Evolutionary conservation across 2,888 invertebrate genomes (phyloP).

Genomic region (Coenonympha glycerion): DNA sequence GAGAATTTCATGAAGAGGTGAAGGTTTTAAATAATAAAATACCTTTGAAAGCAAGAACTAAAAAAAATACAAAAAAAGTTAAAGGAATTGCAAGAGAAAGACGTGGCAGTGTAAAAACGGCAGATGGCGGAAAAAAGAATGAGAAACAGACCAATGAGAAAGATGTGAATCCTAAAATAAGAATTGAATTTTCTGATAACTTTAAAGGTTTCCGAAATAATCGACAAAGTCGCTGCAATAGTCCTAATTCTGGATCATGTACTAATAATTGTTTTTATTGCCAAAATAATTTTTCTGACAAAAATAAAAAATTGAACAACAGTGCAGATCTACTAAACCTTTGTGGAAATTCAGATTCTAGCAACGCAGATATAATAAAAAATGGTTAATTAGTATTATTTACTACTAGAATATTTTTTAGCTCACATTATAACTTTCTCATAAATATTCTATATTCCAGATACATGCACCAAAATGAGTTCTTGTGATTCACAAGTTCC

Average conservation of each 20-base stretch:
- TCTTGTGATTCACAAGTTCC: conserved; percentile 25
- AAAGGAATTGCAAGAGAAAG: neutral
- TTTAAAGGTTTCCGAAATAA: neutral
- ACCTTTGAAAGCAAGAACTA: neutral
- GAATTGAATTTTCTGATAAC: neutral
- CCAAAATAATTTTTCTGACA: neutral
- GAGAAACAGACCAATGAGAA: neutral
- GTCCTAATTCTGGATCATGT: neutral
- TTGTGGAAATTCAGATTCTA: conserved; percentile 5
- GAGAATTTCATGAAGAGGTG: conserved; percentile 14
- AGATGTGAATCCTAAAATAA: neutral
- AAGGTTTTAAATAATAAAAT: conserved; percentile 3
- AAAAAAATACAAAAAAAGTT: conserved; percentile 1
- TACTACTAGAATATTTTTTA: too few relatives aligned
- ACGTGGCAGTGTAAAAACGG: neutral
- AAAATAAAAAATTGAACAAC: neutral
- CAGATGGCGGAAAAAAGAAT: neutral
- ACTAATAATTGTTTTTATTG: neutral
- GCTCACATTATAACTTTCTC: too few relatives aligned
- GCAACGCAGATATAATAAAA: conserved; percentile 1
- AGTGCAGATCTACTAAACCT: neutral
- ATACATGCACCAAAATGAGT: conserved; percentile 3
- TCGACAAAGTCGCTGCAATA: neutral
- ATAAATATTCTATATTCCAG: neutral
- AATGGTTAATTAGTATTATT: too few relatives aligned